Conservation (phyloP, 2,888 invertebrate species). For the Diadegma fenestrale region DNA sequence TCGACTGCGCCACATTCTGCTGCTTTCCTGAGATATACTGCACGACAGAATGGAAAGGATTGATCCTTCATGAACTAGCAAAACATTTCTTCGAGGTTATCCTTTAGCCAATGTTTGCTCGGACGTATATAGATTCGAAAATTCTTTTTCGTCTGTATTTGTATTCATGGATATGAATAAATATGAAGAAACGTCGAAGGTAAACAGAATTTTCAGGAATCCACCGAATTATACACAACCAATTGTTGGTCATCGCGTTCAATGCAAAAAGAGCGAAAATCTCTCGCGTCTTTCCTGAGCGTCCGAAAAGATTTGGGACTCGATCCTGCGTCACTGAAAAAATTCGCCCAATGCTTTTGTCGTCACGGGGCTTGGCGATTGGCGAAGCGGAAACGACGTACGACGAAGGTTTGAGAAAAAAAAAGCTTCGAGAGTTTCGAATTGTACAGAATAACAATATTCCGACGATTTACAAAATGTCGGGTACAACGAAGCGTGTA, state of each 20-base stretch:
- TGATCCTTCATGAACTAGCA: not conserved
- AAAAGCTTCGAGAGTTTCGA: not conserved
- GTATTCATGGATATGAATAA: not conserved
- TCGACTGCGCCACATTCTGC: not conserved
- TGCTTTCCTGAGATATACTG: not conserved
- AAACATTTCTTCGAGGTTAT: not conserved
- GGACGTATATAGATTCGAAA: not conserved
- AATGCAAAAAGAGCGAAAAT: no score
- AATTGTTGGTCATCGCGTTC: no score
- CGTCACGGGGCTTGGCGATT: no score
- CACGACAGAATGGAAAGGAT: conserved; percentile 2
- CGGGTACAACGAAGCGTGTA: not conserved
- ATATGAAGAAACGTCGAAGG: not conserved
- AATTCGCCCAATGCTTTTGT: no score
- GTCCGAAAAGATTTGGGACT: no score
- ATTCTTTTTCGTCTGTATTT: no score
- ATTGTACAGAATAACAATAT: not conserved
- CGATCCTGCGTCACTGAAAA: no score
- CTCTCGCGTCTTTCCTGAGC: no score
- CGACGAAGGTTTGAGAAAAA: not conserved
- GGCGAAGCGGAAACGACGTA: not conserved
- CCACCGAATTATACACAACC: not conserved
- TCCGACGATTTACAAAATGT: not conserved
- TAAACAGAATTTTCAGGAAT: not conserved
- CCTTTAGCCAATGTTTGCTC: not conserved